Evolutionary conservation across 53 echinoderm and acorn worm genomes (phyloP).

Genomic region (Actinopyga echinites): DNA sequence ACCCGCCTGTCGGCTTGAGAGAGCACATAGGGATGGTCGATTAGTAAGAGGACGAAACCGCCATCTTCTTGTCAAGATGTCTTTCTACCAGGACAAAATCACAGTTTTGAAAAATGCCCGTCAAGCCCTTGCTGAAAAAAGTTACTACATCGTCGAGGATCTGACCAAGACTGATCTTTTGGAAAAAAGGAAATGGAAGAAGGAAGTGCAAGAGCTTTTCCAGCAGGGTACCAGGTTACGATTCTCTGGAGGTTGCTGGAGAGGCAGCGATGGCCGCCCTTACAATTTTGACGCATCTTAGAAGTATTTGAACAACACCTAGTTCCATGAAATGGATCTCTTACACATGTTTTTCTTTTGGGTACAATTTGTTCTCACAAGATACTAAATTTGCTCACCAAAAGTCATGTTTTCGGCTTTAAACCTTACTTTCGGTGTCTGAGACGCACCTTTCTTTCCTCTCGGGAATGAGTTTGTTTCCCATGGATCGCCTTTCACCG

Average conservation of each 20-base stretch:
- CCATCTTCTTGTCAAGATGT: constrained; percentile 16
- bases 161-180: neutral
- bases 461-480: too few relatives aligned
- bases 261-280: neutral
- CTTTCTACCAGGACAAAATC: constrained; percentile 27
- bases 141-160: neutral
- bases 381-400: neutral
- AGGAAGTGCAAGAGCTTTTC: neutral
- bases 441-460: neutral
- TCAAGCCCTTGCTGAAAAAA: constrained; percentile 17
- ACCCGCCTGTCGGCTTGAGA: constrained; percentile 14
- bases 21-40: constrained; percentile 10
- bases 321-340: too few relatives aligned
- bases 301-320: too few relatives aligned
- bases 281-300: neutral
- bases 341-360: too few relatives aligned
- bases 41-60: constrained; percentile 20
- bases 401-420: neutral
- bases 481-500: neutral
- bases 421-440: neutral
- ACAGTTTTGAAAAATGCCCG: neutral
- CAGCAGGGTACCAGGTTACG: neutral
- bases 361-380: too few relatives aligned
- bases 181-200: neutral
- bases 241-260: neutral